Evolutionary conservation across 2,113 vertebrate species (phyloP), one percentile per base, ranked within the genome.

Genomic region (Anarrhichthys ocellatus): DNA sequence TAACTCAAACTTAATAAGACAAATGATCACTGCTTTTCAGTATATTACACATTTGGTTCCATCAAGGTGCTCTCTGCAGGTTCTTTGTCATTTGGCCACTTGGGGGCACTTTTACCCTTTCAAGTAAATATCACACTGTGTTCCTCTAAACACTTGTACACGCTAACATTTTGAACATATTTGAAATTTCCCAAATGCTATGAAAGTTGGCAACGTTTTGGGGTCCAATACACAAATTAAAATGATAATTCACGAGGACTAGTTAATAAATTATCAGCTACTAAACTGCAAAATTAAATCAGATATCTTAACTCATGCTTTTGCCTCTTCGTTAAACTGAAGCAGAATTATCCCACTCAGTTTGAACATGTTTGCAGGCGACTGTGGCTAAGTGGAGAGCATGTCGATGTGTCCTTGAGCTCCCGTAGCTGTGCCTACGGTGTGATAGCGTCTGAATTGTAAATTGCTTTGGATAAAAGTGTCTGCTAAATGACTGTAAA

Each of bases 71-170:
- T 67, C 9, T 44, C 4, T 77, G 54, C 7, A 20, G 3, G 52
- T 27, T 20, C 69, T 76, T 18, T 77, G 24, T 9, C 22, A 36
- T 75, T 69, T 67, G 64, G 68, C 81, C 88, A 87, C 87, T 56
- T 29, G 82, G 52, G 68, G 86, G 82, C 86, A 77, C 71, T 65
- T 24, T 65, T 22, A 22, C n/a, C 64, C 44, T 15, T 69, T 69
- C 17, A 50, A 66, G 9, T 27, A 9, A 64, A 61, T 8, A 36
- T 54, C 24, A 52, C 24, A 17, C 22, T 22, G 52, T 38, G 50
- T 63, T 36, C 38, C 36, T 42, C 27, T 20, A 32, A 54, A 13
- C 5, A 50, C 11, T 1, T 64, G 22, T 46, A 34, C 34, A 34
- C 3, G 66, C 1, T 0, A 2, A 17, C 13, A 63, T 1, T 62